Base-by-base conservation (phyloP, 2,113 vertebrate species). In the Trichomycterus rosablanca region DNA sequence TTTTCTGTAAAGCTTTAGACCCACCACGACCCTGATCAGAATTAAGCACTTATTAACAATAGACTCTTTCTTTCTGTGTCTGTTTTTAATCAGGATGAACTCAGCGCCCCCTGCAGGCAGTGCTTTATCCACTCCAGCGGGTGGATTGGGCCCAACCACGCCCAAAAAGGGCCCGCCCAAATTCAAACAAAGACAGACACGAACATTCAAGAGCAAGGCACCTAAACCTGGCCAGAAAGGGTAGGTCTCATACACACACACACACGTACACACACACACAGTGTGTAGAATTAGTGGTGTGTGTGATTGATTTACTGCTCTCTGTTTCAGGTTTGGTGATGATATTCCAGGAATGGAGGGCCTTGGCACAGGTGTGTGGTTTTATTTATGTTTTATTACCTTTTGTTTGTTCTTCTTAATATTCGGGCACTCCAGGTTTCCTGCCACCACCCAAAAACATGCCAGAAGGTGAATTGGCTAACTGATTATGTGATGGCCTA, bases 341-440 rank as follows among this genome's bases (percentile, higher is more conserved):
- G 95, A 98, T 57, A 97, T 97, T 64, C 95, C 95, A 11, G 94
- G 94, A 76, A 97, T 97, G 95, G 95, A 97, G 71, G 95, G 95
- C 3, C 86, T 97, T 3, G 95, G 95, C 84, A 89, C 83, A 32
- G 68, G 70, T 70, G 24, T 39, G 64, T 40, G 37, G 14, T n/a
- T n/a, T n/a, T n/a, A n/a, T n/a, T n/a, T n/a, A n/a, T n/a, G n/a
- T n/a, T n/a, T n/a, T n/a, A n/a, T n/a, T n/a, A n/a, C n/a, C n/a
- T n/a, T n/a, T n/a, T n/a, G n/a, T n/a, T n/a, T n/a, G n/a, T n/a
- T n/a, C n/a, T n/a, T n/a, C n/a, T n/a, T n/a, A n/a, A n/a, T n/a
- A n/a, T n/a, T n/a, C n/a, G n/a, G n/a, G n/a, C n/a, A n/a, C n/a
- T n/a, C n/a, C n/a, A n/a, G n/a, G n/a, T n/a, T n/a, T n/a, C n/a